Conservation (phyloP, 2,113 vertebrate species). For the Panurus biarmicus region DNA sequence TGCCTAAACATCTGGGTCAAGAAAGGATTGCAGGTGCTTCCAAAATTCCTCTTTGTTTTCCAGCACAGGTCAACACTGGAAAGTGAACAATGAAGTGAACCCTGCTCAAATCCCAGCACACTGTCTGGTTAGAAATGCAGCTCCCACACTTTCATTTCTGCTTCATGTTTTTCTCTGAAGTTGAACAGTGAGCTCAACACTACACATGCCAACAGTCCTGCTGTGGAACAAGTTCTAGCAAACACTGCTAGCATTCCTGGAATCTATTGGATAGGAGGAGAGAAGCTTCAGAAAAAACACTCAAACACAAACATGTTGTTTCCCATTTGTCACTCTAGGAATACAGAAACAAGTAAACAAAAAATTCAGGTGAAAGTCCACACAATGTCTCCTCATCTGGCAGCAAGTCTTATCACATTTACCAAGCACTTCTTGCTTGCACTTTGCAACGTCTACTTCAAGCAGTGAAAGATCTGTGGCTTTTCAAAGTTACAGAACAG, state of each 20-base stretch:
- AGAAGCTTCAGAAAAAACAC: not conserved
- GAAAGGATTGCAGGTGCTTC: not conserved
- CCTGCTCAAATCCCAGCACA: not conserved
- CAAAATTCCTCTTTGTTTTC: not conserved
- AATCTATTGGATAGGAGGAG: not conserved
- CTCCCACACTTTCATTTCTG: not conserved
- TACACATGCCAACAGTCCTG: not conserved
- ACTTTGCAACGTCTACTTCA: not conserved
- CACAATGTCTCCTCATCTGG: not conserved
- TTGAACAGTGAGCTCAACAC: not conserved
- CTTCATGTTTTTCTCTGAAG: not conserved
- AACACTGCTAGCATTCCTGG: constrained; percentile 11
- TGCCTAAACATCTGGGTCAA: not conserved
- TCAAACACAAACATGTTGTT: constrained; percentile 33
- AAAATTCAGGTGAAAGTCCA: constrained; percentile 40
- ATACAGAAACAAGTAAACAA: constrained; percentile 46
- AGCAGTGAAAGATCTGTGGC: not conserved
- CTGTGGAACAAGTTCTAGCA: constrained; percentile 29
- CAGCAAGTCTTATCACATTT: not conserved
- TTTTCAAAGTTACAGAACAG: not conserved
- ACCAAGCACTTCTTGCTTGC: not conserved
- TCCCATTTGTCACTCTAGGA: constrained; percentile 11
- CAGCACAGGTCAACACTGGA: not conserved
- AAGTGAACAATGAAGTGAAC: not conserved
- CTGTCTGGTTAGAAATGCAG: not conserved